A percentile compares a stretch with the other conserved stretches of the same genome.
These are phyloP conservation scores for Portunus trituberculatus DNA, from an alignment of 1,140 invertebrate genomes.

Conservation along the genomic window DNA sequence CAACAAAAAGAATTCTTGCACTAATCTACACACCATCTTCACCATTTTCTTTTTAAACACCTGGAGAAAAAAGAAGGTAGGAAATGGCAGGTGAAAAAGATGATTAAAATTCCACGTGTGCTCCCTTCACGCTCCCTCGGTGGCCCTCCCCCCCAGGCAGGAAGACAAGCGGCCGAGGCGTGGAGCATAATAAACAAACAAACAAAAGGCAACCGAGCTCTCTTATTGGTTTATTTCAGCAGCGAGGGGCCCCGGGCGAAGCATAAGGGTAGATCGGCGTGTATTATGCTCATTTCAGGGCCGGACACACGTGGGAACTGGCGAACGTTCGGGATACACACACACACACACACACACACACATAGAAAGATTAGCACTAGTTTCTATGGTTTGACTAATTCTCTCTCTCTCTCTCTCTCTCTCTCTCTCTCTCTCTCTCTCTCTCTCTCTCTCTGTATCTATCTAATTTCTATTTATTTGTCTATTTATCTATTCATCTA, in stretches of 20 bases:
- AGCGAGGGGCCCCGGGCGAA: neutral
- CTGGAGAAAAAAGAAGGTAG: neutral
- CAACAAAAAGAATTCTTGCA: neutral
- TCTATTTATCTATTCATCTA: too few relatives aligned
- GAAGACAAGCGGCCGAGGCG: neutral
- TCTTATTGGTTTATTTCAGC: neutral
- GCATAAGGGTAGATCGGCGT: neutral
- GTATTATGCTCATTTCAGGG: neutral
- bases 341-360: neutral
- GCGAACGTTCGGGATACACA: neutral
- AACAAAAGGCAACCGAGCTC: neutral
- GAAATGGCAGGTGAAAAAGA: neutral
- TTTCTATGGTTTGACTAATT: neutral
- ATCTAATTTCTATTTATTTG: neutral
- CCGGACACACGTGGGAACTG: neutral
- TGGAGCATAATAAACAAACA: conserved; percentile 13
- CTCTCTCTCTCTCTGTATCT: neutral
- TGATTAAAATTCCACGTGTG: neutral
- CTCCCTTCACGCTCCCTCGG: conserved; percentile 9
- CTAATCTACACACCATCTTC: neutral
- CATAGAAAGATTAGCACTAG: neutral
- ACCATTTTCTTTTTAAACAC: neutral
- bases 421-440: neutral
- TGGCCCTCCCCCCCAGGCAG: neutral
- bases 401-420: neutral